A percentile compares a stretch with the other conserved stretches of the same genome.
Conservation (phyloP, 2,113 vertebrate genomes). For the Labrus mixtus region DNA sequence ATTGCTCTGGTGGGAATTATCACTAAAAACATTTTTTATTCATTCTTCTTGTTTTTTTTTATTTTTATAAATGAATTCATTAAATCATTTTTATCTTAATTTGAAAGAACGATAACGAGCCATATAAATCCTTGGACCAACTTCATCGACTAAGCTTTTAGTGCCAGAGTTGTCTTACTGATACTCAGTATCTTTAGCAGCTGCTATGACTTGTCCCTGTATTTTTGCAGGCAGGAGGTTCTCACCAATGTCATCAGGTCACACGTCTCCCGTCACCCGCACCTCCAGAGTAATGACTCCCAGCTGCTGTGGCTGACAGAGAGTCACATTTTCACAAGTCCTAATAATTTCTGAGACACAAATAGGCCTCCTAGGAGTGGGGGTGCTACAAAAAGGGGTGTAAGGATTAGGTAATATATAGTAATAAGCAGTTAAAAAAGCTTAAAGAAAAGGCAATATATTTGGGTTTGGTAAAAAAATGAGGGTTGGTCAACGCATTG, state of each 20-base stretch:
- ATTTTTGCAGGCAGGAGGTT: slow-evolving; percentile 6
- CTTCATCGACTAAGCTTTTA: background rate
- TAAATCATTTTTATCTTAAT: background rate
- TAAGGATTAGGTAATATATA: background rate
- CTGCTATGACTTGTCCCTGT: slow-evolving; percentile 15
- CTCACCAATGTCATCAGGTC: slow-evolving; percentile 18
- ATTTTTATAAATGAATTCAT: background rate
- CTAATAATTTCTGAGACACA: slow-evolving; percentile 34
- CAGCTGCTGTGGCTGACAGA: slow-evolving; percentile 7
- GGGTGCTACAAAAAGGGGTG: slow-evolving; percentile 2
- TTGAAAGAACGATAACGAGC: background rate
- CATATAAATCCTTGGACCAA: slow-evolving; percentile 4
- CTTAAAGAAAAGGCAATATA: background rate
- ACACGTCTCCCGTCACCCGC: slow-evolving; percentile 20
- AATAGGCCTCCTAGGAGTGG: background rate
- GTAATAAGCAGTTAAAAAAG: background rate
- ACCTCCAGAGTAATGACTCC: slow-evolving; percentile 28
- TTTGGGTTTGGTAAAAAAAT: background rate
- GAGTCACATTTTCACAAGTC: slow-evolving; percentile 29
- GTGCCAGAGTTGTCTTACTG: background rate
- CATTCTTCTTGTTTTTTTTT: too few relatives aligned
- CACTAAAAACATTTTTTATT: too few relatives aligned
- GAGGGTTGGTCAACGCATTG: background rate
- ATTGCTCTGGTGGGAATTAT: too few relatives aligned
- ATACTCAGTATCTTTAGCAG: background rate